These are phyloP conservation scores for Teleopsis dalmanni DNA, from an alignment of 1,140 invertebrate species.

Conservation along the genomic window DNA sequence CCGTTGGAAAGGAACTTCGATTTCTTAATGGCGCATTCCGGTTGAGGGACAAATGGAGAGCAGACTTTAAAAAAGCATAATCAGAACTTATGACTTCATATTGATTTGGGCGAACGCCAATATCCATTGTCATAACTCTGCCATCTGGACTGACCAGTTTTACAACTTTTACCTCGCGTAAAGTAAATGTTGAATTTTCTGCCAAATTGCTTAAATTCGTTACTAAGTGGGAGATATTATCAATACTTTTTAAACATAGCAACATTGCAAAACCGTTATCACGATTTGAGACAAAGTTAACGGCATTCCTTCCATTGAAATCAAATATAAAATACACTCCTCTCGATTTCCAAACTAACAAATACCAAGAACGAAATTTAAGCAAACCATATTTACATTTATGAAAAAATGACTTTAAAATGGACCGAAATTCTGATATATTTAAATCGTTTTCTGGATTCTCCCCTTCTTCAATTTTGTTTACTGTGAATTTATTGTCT, in stretches of 20 bases:
- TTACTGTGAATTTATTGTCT: too few relatives aligned
- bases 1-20: constrained; percentile 27
- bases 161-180: constrained; percentile 29
- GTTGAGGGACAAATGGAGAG: constrained; percentile 23
- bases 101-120: constrained; percentile 12
- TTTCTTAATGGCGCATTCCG: constrained; percentile 15
- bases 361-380: constrained; percentile 14
- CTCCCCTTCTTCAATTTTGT: constrained; percentile 14
- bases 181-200: constrained; percentile 14
- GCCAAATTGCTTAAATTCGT: constrained; percentile 16
- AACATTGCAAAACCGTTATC: constrained; percentile 18
- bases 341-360: constrained; percentile 26
- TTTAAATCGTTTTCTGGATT: neutral
- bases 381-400: constrained; percentile 23
- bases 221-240: constrained; percentile 25
- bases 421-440: constrained; percentile 13
- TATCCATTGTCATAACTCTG: constrained; percentile 17
- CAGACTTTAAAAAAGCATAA: constrained; percentile 30
- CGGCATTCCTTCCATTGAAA: constrained; percentile 14
- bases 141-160: constrained; percentile 26
- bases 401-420: constrained; percentile 22
- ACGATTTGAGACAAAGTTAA: constrained; percentile 10
- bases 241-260: constrained; percentile 19
- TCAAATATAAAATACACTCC: constrained; percentile 25
- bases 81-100: constrained; percentile 23